These are phyloP conservation scores for Allolobophora icterica DNA, from an alignment of 2,888 invertebrate species.

Conservation along the genomic window DNA sequence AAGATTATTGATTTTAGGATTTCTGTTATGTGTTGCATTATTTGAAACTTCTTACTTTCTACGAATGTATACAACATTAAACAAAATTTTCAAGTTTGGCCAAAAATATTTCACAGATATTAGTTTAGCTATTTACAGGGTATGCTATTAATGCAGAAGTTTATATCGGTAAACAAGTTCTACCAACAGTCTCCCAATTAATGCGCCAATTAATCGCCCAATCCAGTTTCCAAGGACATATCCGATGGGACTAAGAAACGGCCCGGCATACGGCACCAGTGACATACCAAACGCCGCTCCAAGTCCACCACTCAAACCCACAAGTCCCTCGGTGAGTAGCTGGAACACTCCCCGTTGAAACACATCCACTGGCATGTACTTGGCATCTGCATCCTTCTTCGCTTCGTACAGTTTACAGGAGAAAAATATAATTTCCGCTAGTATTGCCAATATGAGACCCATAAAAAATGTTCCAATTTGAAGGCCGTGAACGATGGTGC, in stretches of 20 bases:
- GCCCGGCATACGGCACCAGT: slow-evolving; percentile 4
- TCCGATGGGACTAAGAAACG: slow-evolving; percentile 14
- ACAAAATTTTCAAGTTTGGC: not conserved
- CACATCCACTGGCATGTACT: slow-evolving; percentile 6
- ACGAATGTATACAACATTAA: not conserved
- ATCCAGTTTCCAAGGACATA: slow-evolving; percentile 25
- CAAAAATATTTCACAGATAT: not conserved
- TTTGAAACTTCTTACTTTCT: not conserved
- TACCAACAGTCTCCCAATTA: not conserved
- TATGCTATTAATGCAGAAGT: not conserved
- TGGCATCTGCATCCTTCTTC: not conserved
- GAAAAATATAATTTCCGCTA: slow-evolving; percentile 21
- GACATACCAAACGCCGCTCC: slow-evolving; percentile 25
- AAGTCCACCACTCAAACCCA: not conserved
- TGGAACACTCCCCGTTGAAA: not conserved
- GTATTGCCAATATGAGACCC: not conserved
- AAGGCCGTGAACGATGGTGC: not conserved
- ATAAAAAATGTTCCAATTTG: slow-evolving; percentile 18
- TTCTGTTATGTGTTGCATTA: not conserved
- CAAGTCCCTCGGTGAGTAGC: not conserved
- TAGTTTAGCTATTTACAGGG: not conserved
- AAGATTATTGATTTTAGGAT: not conserved
- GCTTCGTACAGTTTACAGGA: slow-evolving; percentile 19
- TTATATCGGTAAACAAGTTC: not conserved
- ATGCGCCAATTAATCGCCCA: not conserved